A percentile compares a stretch with the other conserved stretches of the same genome.
These are phyloP conservation scores for Neotoma lepida DNA, from an alignment of 2,113 vertebrate species.

Conservation along the genomic window DNA sequence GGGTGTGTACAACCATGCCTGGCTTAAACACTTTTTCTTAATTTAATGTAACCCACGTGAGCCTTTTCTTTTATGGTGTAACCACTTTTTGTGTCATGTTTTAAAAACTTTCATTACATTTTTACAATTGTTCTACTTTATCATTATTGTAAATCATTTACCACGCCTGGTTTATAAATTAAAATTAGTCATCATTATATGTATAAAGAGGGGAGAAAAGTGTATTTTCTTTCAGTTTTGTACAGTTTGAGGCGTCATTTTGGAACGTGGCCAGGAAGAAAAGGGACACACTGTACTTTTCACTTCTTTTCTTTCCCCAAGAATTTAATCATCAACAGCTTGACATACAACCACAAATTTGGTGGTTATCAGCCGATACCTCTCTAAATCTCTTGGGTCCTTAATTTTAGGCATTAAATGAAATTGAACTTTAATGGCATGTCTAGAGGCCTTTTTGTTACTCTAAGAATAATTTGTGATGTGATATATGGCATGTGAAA, in stretches of 20 bases:
- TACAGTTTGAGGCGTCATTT: background rate
- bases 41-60: slow-evolving; percentile 36
- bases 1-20: background rate
- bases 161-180: background rate
- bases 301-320: background rate
- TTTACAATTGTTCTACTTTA: background rate
- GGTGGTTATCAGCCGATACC: background rate
- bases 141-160: background rate
- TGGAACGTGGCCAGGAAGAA: background rate
- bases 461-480: background rate
- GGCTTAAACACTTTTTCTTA: background rate
- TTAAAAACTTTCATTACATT: background rate
- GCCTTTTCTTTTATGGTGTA: background rate
- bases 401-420: background rate
- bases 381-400: background rate
- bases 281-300: background rate
- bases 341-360: background rate
- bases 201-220: background rate
- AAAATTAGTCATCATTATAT: background rate
- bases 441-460: background rate
- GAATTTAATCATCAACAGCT: background rate
- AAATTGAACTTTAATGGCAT: background rate
- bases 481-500: background rate
- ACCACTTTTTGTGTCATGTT: background rate
- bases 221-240: background rate